phyloP scores from a whole-genome alignment of 2,113 vertebrate genomes.

The Ceyx cyanopectus region DNA sequence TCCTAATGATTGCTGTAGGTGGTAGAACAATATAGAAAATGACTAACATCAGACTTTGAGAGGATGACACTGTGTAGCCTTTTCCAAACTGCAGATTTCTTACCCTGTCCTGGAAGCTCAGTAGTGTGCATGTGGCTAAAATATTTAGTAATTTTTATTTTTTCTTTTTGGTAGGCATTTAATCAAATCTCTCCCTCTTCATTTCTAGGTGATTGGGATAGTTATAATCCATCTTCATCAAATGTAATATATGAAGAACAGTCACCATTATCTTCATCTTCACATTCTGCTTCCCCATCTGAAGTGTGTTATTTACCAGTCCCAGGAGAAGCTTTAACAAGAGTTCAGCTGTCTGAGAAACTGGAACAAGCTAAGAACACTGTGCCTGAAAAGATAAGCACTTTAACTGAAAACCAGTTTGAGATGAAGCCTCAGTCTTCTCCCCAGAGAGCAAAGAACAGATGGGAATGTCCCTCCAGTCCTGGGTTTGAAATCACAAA shows the following conservation, averaged over 20 bases:
- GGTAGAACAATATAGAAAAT: background rate
- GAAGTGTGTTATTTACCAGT: slow-evolving; percentile 76
- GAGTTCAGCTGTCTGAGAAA: slow-evolving; percentile 69
- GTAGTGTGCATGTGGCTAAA: background rate
- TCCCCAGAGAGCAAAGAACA: slow-evolving; percentile 63
- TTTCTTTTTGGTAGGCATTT: background rate
- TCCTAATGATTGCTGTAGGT: background rate
- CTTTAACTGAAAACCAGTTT: slow-evolving; percentile 65
- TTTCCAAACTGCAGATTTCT: background rate
- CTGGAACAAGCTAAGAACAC: slow-evolving; percentile 66
- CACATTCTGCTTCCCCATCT: slow-evolving; percentile 77
- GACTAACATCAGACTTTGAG: background rate
- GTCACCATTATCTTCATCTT: slow-evolving; percentile 81
- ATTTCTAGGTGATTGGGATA: slow-evolving; percentile 85
- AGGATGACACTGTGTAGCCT: accelerated
- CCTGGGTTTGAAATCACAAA: slow-evolving; percentile 51
- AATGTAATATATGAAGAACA: slow-evolving; percentile 86
- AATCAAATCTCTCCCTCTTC: slow-evolving; percentile 4
- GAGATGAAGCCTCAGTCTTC: slow-evolving; percentile 56
- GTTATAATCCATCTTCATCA: slow-evolving; percentile 81
- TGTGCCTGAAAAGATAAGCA: slow-evolving; percentile 74
- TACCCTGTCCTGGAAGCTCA: background rate
- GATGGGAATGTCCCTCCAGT: slow-evolving; percentile 62
- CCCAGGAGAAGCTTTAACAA: slow-evolving; percentile 74
- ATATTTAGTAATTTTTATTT: background rate